phyloP scores from a whole-genome alignment of 2,113 vertebrate genomes.

The Hippolais icterina region DNA sequence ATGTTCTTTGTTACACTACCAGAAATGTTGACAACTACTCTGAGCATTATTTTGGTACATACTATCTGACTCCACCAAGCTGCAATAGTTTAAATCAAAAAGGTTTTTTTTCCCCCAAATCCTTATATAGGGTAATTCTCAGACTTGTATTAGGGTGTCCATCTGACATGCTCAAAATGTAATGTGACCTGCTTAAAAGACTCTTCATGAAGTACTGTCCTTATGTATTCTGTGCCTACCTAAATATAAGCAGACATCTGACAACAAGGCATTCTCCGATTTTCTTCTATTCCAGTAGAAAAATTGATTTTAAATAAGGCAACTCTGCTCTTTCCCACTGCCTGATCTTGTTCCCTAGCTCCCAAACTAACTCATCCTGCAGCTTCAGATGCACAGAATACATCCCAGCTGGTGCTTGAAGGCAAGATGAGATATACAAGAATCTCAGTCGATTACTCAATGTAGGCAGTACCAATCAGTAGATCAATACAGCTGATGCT shows the following conservation, averaged over 20 bases:
- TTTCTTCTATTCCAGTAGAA: neutral
- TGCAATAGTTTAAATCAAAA: neutral
- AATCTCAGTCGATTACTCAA: neutral
- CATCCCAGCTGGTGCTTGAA: neutral
- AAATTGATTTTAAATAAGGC: neutral
- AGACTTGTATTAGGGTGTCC: neutral
- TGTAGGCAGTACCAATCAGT: neutral
- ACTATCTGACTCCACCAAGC: neutral
- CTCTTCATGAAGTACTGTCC: neutral
- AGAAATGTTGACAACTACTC: neutral
- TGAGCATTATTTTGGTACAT: neutral
- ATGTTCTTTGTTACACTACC: neutral
- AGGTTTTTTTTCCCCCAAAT: neutral
- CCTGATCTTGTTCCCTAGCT: neutral
- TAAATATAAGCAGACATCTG: neutral
- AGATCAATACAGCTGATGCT: slow-evolving; percentile 31
- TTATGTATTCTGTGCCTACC: neutral
- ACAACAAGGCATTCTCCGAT: neutral
- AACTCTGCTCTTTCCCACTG: neutral
- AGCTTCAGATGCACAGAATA: neutral
- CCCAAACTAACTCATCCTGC: neutral
- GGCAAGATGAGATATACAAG: neutral
- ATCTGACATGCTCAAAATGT: neutral
- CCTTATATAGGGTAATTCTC: neutral
- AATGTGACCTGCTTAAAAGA: neutral